Percentiles rank a stretch among this genome's conserved stretches.
Conservation (phyloP, 2,113 vertebrate species). For the Chaetorhynchus papuensis region DNA sequence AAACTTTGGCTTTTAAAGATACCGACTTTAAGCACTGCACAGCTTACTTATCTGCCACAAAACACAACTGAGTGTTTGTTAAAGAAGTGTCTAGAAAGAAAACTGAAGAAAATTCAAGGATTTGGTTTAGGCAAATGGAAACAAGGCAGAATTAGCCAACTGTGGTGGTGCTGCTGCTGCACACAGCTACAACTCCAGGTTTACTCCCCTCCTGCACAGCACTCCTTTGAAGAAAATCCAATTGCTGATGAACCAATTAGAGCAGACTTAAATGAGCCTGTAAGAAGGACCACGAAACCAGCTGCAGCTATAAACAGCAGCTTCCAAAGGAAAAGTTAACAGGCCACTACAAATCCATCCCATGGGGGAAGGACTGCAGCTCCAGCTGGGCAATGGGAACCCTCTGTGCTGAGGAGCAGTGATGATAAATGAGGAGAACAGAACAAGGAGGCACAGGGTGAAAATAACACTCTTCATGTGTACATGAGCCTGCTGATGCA, state of each 20-base stretch:
- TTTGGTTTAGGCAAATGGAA: not conserved
- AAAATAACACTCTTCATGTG: not conserved
- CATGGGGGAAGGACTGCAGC: not conserved
- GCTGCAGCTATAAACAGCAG: not conserved
- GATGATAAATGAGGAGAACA: not conserved
- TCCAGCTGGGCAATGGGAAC: not conserved
- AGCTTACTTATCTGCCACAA: not conserved
- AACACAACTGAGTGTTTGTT: not conserved
- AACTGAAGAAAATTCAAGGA: not conserved
- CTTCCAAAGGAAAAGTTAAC: not conserved
- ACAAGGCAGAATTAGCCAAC: not conserved
- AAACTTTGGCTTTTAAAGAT: not conserved
- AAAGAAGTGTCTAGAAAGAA: not conserved
- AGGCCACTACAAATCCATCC: not conserved
- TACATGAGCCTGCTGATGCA: not conserved
- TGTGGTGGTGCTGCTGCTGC: not conserved
- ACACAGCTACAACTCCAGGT: not conserved
- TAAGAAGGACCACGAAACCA: not conserved
- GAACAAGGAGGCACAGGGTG: not conserved
- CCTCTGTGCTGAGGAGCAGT: not conserved
- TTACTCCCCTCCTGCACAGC: not conserved
- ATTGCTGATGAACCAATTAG: not conserved
- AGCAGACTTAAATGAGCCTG: not conserved
- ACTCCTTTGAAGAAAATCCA: not conserved
- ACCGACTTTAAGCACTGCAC: not conserved